Evolutionary conservation across 2,888 invertebrate species (phyloP).

Genomic region (Archips crataeganus): DNA sequence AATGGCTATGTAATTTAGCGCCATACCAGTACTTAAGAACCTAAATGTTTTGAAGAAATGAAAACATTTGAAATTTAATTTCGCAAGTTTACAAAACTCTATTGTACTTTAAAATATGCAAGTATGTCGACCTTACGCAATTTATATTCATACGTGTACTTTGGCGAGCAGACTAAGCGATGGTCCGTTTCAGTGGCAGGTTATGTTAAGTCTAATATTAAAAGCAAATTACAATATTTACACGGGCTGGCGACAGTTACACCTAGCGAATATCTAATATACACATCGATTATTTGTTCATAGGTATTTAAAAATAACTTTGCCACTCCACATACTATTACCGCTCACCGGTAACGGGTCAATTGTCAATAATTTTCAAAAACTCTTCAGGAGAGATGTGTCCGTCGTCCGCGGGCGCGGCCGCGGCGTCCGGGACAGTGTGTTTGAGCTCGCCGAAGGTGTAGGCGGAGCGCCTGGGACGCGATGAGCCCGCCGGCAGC

Average conservation of each 20-base stretch:
- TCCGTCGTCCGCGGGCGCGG: conserved; percentile 55
- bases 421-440: conserved; percentile 71
- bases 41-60: not conserved
- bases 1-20: not conserved
- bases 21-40: not conserved
- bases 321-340: conserved; percentile 42
- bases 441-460: conserved; percentile 82
- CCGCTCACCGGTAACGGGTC: conserved; percentile 50
- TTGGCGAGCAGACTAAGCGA: conserved; percentile 63
- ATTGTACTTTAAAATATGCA: not conserved
- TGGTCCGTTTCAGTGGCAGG: conserved; percentile 83
- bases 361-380: conserved; percentile 75
- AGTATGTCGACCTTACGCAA: not conserved
- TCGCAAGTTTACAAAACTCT: not conserved
- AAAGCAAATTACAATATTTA: conserved; percentile 85
- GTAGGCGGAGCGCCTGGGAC: conserved; percentile 52
- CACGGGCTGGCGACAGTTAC: conserved; percentile 70
- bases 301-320: conserved; percentile 58
- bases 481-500: conserved; percentile 48
- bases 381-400: conserved; percentile 75
- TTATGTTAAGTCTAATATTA: conserved; percentile 74
- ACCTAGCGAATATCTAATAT: conserved; percentile 68
- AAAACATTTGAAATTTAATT: not conserved
- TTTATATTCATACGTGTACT: conserved; percentile 1
- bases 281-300: conserved; percentile 68